Evolutionary conservation across 2,888 invertebrate genomes (phyloP), one percentile per base, ranked within the genome.

Genomic region (Tubulanus polymorphus): DNA sequence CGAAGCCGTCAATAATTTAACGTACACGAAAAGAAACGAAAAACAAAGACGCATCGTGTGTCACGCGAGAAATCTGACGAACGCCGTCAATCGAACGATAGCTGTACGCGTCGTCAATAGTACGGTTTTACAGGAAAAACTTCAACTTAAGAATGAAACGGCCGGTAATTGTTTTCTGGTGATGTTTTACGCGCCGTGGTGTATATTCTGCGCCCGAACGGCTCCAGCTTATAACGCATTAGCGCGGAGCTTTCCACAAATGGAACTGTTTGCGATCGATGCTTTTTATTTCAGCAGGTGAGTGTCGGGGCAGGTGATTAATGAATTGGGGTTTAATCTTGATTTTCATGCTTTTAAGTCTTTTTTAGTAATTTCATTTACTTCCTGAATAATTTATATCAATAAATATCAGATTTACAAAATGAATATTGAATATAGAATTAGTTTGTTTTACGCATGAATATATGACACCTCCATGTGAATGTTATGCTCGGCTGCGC

Each of bases 211-310:
- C 70, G 90, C 91, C 20, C 85, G 88, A 73, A 89, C 92, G 6
- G 94, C 93, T 1, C 91, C 91, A 5, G 87, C 91, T 74, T 92
- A 88, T 71, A 96, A 96, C 82, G 90, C 93, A 0, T 77, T 96
- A 27, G 89, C 93, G 1, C 83, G 91, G 70, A 86, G 89, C 2
- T 96, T 90, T 79, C 91, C 93, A 1, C 86, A 87, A 66, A 83
- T 97, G 0, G 88, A 89, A 80, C 85, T 93, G 77, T 88, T 92
- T 10, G 95, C 81, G 2, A 86, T 96, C 20, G 93, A 97, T 82
- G 92, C 93, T 1, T 81, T 92, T 87, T 73, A 93, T 90, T 81
- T 88, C 87, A 74, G 75, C 71, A 72, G 72, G 76, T 75, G 63
- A 70, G 75, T 68, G 55, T 27, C n/a, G n/a, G n/a, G n/a, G n/a